A percentile compares a stretch with the other conserved stretches of the same genome.
Evolutionary conservation across 2,113 vertebrate genomes (phyloP).

Genomic region (Phaethornis superciliosus): DNA sequence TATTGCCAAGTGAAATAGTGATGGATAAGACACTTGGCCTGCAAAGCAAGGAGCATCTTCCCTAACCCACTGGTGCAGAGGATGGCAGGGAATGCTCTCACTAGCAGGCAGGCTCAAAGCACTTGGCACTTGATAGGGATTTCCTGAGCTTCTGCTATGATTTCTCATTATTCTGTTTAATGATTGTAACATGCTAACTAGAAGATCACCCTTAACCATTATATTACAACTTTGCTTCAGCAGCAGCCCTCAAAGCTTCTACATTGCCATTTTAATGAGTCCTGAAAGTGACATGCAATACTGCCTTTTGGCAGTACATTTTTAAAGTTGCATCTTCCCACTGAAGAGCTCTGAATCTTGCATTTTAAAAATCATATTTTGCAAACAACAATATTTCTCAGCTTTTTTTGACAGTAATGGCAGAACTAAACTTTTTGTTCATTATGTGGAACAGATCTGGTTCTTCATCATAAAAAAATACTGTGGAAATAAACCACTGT

Average conservation of each 20-base stretch:
- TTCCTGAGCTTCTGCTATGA: background rate
- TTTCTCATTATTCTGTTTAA: background rate
- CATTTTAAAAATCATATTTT: background rate
- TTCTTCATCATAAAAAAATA: background rate
- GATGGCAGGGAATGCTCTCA: no score
- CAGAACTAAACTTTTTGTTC: background rate
- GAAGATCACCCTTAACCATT: background rate
- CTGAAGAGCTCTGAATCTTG: fast-evolving
- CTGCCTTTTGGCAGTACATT: background rate
- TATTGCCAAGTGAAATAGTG: background rate
- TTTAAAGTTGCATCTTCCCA: background rate
- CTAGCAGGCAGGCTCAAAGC: background rate
- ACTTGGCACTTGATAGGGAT: background rate
- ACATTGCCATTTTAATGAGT: background rate
- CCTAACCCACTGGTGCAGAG: background rate
- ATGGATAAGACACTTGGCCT: background rate
- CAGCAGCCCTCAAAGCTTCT: background rate
- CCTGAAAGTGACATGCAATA: background rate
- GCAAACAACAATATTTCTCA: background rate
- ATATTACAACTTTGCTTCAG: background rate
- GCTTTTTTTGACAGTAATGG: background rate
- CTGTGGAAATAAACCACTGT: background rate
- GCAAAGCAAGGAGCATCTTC: background rate
- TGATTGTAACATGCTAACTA: background rate
- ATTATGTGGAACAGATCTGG: background rate